phyloP scores from a whole-genome alignment of 2,797 vertebrate species.

The Monodelphis domestica region DNA sequence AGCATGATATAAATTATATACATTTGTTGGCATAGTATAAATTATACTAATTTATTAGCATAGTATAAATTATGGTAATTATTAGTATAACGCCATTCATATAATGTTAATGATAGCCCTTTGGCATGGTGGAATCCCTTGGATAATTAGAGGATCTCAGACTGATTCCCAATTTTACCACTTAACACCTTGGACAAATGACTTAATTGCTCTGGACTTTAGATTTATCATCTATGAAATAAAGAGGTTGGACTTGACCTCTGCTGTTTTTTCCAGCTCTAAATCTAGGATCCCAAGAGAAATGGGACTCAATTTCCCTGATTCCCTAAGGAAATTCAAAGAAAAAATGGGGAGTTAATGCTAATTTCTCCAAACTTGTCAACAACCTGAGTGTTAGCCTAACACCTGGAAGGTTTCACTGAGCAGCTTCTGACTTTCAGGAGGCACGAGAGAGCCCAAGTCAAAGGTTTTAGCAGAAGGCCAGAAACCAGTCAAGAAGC shows the following conservation, averaged over 20 bases:
- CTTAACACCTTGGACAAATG: not conserved
- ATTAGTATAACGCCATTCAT: not conserved
- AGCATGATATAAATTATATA: too few species aligned
- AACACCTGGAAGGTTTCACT: not conserved
- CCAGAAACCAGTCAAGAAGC: constrained; percentile 20
- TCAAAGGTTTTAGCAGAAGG: constrained; percentile 3
- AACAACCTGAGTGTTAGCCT: not conserved
- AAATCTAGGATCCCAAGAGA: not conserved
- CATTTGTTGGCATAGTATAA: too few species aligned
- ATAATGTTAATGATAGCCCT: not conserved
- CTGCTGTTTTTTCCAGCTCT: not conserved
- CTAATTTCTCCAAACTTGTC: not conserved
- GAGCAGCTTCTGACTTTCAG: not conserved
- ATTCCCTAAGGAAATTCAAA: not conserved
- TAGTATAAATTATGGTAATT: not conserved
- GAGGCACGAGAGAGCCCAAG: not conserved
- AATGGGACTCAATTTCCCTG: not conserved
- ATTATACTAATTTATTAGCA: not conserved
- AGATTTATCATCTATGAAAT: not conserved
- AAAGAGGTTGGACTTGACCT: not conserved
- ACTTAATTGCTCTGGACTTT: not conserved
- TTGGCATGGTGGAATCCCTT: not conserved
- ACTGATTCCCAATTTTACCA: not conserved
- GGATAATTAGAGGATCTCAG: not conserved
- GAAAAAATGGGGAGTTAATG: not conserved